A percentile compares a stretch with the other conserved stretches of the same genome.
Conservation (phyloP, 2,113 vertebrate genomes). For the Sakesphorus luctuosus region DNA sequence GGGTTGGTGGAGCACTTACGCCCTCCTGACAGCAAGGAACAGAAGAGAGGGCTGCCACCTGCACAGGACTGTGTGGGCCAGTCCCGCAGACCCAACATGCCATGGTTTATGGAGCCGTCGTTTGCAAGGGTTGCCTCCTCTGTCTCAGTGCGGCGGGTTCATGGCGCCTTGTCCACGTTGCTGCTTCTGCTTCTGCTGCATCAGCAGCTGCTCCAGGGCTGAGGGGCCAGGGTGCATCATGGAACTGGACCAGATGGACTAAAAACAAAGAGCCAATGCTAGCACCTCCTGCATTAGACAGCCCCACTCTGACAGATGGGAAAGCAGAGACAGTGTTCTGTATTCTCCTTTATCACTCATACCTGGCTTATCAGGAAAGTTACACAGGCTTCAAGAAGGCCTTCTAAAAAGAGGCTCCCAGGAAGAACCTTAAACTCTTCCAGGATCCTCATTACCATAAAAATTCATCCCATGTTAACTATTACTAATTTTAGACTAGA, state of each 20-base stretch:
- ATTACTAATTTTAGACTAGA: not conserved
- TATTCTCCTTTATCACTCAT: not conserved
- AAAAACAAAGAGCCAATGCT: constrained; percentile 53
- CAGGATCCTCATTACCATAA: not conserved
- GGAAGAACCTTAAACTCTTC: not conserved
- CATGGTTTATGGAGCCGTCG: constrained; percentile 82
- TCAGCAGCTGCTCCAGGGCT: constrained; percentile 97
- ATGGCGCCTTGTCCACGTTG: constrained; percentile 94
- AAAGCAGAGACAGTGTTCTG: not conserved
- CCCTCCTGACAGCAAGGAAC: constrained; percentile 86
- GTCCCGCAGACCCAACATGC: constrained; percentile 89
- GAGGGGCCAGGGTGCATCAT: constrained; percentile 99
- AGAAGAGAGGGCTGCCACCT: constrained; percentile 87
- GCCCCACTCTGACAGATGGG: not conserved
- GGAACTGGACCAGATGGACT: constrained; percentile 99
- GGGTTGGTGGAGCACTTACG: constrained; percentile 84
- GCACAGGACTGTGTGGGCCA: constrained; percentile 80
- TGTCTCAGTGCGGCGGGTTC: constrained; percentile 98
- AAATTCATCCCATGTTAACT: not conserved
- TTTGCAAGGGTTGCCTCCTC: constrained; percentile 77
- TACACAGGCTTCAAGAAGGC: not conserved
- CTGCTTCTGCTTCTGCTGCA: constrained; percentile 99
- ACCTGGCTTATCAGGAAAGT: not conserved
- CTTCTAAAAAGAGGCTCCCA: not conserved
- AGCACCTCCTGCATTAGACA: not conserved